Conservation (phyloP, 2,888 invertebrate genomes). For the Protodeltote pygarga region DNA sequence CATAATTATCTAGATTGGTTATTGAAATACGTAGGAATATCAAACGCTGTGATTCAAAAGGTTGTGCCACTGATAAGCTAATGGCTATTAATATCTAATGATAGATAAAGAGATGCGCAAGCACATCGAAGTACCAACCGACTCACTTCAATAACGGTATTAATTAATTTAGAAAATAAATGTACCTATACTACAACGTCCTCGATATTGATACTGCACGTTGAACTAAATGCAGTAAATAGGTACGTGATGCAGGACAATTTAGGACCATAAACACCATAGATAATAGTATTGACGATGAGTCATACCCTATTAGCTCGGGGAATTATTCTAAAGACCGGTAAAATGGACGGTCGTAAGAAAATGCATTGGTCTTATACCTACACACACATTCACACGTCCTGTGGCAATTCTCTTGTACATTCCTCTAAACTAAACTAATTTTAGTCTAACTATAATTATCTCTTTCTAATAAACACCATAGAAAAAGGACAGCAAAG, state of each 20-base stretch:
- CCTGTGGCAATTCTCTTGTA: too few species aligned
- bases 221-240: constrained; percentile 1
- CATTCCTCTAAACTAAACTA: too few species aligned
- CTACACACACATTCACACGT: too few species aligned
- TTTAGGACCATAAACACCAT: too few species aligned
- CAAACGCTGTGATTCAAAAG: constrained; percentile 40
- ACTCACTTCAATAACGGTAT: constrained; percentile 6
- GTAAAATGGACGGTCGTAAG: too few species aligned
- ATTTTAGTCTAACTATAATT: too few species aligned
- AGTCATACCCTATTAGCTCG: too few species aligned
- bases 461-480: too few species aligned
- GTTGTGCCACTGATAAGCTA: constrained; percentile 44
- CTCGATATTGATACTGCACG: constrained; percentile 25
- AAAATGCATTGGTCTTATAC: too few species aligned
- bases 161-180: constrained; percentile 13
- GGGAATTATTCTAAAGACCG: too few species aligned
- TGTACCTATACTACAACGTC: not conserved
- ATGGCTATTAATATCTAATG: constrained; percentile 36
- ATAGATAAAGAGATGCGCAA: constrained; percentile 30
- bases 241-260: not conserved
- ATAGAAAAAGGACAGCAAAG: too few species aligned
- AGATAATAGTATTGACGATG: too few species aligned
- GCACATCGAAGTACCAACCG: constrained; percentile 4
- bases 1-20: not conserved
- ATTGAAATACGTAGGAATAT: constrained; percentile 9